Evolutionary conservation across 2,888 invertebrate species (phyloP), one percentile per base, ranked within the genome.

Genomic region (Tupiocoris notatus): DNA sequence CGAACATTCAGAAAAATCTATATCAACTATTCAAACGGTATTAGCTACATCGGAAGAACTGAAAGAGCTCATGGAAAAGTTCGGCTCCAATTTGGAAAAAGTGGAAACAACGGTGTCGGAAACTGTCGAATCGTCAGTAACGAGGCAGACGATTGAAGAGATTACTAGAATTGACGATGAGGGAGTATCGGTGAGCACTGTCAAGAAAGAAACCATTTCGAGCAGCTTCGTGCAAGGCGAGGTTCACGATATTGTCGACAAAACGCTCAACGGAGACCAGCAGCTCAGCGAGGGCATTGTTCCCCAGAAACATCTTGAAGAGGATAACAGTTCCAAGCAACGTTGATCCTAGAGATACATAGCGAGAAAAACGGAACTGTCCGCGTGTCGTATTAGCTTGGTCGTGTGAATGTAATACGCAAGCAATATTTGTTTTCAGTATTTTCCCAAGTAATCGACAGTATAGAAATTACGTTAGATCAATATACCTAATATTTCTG

Each of bases 221-320:
- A 39, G 39, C 6, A 18, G 66, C 59, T 39, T 12, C 3, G 39
- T 39, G 3, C 39, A 18, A 63, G 75, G 56, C 58, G 24, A 17
- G 59, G 25, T 18, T n/a, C 21, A 22, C 21, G 77, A 76, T 63
- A 58, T 57, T 68, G 39, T 58, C 57, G 76, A 78, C 12, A 67
- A 24, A 58, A 22, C 54, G 23, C 20, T 57, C 25, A 75, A 75
- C 58, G 64, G 65, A n/a, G 73, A 77, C 21, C 62, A 56, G 24
- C 21, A 63, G 25, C 61, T 64, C 16, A 68, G 71, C 22, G 71
- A 68, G 22, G 73, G 24, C 16, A 58, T 68, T 24, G 24, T 7
- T n/a, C 17, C 17, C 23, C 17, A 65, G 56, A 73, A 62, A 12
- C 25, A n/a, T 21, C 25, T 20, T 21, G 73, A 73, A 62, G 56